Evolutionary conservation across 30 jellyfish, hydroid and myxozoan genomes (phyloP), one percentile per base, ranked within the genome.

Genomic region (Sanderia malayensis): DNA sequence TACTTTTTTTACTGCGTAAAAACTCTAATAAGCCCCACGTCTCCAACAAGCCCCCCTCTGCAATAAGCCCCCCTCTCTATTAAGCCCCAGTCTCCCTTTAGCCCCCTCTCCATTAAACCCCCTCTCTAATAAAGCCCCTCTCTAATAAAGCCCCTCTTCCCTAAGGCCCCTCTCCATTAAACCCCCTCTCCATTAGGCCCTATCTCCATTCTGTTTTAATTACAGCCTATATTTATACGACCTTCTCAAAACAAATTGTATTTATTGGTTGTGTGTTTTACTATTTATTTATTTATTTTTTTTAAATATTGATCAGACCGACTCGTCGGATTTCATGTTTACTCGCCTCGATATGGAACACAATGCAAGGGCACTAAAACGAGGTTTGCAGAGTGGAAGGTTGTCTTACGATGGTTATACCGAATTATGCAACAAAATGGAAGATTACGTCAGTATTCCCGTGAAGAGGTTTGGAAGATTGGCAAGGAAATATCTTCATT

Each of bases 281-380:
- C 25, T 61, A 2, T 61, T 20, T 19, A 28, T 28, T 61, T 6
- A 2, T 61, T 26, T 4, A 26, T 11, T 52, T 66, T 41, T 17
- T 29, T 66, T n/a, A n/a, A n/a, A n/a, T n/a, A n/a, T n/a, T n/a
- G n/a, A n/a, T 7, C 68, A 80, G 92, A 68, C 58, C 2, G 24
- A 49, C 31, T 80, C 92, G 1, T 78, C 92, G 10, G 96, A 85
- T 26, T 87, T 80, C 90, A 79, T 87, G 83, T 87, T 80, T 76
- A 79, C 96, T 1, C 86, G 96, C 44, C 85, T 53, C 60, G 96
- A 87, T 81, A 67, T 80, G 86, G 94, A 79, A 52, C 82, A 79
- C 70, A 87, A 87, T 44, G 88, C 92, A 3, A 70, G 53, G 18
- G 82, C 86, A 28, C 52, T 87, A 55, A 72, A 69, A 75, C 89